Evolutionary conservation across 2,113 vertebrate genomes (phyloP).

Genomic region (Xiphophorus hellerii): DNA sequence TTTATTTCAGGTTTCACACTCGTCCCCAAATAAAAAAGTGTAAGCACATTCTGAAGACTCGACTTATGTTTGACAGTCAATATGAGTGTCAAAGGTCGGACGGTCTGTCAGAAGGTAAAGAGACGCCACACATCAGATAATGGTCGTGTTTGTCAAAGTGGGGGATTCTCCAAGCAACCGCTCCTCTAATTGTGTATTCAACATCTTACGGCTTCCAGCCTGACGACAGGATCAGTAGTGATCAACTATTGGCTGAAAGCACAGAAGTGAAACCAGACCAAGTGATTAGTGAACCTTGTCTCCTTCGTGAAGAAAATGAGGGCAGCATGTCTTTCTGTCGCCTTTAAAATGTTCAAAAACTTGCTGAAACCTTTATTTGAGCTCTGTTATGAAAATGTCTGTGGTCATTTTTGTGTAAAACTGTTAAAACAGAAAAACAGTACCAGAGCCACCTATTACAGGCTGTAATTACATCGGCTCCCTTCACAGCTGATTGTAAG

Average conservation of each 20-base stretch:
- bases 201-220: neutral
- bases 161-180: neutral
- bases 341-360: too few relatives aligned
- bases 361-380: too few relatives aligned
- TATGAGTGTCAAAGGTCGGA: neutral
- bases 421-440: too few relatives aligned
- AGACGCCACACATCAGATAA: neutral
- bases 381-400: too few relatives aligned
- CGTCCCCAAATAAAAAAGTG: too few relatives aligned
- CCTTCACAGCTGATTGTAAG: too few relatives aligned
- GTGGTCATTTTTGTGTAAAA: too few relatives aligned
- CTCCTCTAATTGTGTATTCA: neutral
- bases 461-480: too few relatives aligned
- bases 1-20: neutral
- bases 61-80: neutral
- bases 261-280: neutral
- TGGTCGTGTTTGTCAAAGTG: neutral
- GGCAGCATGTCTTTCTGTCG: neutral
- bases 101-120: neutral
- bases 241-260: conserved; percentile 14
- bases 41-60: too few relatives aligned
- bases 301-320: neutral
- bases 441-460: too few relatives aligned
- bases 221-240: conserved; percentile 2
- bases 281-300: neutral